Evolutionary conservation across 2,888 invertebrate species (phyloP).

Genomic region (Phasia obesa): DNA sequence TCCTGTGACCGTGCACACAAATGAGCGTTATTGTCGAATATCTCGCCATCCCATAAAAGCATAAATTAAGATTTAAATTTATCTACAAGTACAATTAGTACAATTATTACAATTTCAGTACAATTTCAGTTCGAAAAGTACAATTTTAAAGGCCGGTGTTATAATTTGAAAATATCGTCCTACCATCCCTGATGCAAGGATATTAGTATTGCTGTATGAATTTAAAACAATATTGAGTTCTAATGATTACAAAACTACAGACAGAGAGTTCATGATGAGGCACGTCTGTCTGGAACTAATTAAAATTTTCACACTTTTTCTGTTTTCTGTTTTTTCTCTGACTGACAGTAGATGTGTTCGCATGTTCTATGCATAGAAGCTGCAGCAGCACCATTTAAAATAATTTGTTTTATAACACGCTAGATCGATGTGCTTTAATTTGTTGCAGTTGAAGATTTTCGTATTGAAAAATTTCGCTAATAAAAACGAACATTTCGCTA

Average conservation of each 20-base stretch:
- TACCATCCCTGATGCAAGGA: not conserved
- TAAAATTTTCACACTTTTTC: conserved; percentile 82
- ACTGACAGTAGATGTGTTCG: conserved; percentile 20
- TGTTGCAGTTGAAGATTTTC: conserved; percentile 70
- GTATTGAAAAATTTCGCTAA: conserved; percentile 72
- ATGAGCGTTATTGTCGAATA: too few species aligned
- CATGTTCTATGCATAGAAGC: not conserved
- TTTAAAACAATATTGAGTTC: conserved; percentile 51
- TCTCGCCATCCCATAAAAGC: too few species aligned
- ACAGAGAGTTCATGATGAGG: conserved; percentile 36
- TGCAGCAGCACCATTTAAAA: conserved; percentile 47
- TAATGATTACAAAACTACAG: conserved; percentile 55
- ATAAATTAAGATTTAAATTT: too few species aligned
- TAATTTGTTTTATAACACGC: conserved; percentile 62
- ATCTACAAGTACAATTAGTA: too few species aligned
- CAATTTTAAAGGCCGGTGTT: too few species aligned
- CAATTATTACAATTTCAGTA: too few species aligned
- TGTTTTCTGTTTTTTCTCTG: not conserved
- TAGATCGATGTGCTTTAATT: conserved; percentile 55
- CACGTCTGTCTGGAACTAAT: conserved; percentile 82
- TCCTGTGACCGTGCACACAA: too few species aligned
- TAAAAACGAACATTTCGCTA: conserved; percentile 79
- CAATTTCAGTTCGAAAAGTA: too few species aligned
- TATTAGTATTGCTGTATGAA: not conserved
- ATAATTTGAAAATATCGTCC: too few species aligned